Evolutionary conservation across 2,113 vertebrate genomes (phyloP).

Genomic region (Lepisosteus oculatus): DNA sequence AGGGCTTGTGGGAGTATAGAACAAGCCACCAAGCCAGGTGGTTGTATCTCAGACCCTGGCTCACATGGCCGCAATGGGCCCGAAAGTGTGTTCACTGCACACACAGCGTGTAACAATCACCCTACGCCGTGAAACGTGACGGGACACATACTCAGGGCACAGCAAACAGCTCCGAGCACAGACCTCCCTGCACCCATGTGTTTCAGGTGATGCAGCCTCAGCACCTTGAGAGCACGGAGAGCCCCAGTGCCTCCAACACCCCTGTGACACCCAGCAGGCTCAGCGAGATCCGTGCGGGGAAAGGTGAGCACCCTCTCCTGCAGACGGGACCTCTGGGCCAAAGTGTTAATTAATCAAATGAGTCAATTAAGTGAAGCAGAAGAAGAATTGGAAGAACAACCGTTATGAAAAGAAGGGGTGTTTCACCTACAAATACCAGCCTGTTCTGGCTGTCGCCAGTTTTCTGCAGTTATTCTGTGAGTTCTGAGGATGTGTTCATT

Average conservation of each 20-base stretch:
- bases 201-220: constrained; percentile 88
- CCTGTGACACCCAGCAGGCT: constrained; percentile 59
- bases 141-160: not conserved
- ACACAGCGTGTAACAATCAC: not conserved
- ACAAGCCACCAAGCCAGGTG: too few species aligned
- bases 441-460: not conserved
- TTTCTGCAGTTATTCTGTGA: not conserved
- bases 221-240: constrained; percentile 71
- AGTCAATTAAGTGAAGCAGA: not conserved
- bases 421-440: not conserved
- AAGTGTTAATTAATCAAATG: not conserved
- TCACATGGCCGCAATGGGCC: too few species aligned
- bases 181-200: not conserved
- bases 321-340: not conserved
- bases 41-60: too few species aligned
- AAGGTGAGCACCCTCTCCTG: not conserved
- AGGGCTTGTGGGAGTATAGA: too few species aligned
- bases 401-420: not conserved
- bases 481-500: too few species aligned
- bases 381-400: not conserved
- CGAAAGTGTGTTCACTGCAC: not conserved
- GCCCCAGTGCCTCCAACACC: constrained; percentile 42
- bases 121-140: not conserved
- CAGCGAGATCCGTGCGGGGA: constrained; percentile 61
- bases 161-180: not conserved